phyloP scores from a whole-genome alignment of 2,888 invertebrate genomes.

The Antheraea assamensis region DNA sequence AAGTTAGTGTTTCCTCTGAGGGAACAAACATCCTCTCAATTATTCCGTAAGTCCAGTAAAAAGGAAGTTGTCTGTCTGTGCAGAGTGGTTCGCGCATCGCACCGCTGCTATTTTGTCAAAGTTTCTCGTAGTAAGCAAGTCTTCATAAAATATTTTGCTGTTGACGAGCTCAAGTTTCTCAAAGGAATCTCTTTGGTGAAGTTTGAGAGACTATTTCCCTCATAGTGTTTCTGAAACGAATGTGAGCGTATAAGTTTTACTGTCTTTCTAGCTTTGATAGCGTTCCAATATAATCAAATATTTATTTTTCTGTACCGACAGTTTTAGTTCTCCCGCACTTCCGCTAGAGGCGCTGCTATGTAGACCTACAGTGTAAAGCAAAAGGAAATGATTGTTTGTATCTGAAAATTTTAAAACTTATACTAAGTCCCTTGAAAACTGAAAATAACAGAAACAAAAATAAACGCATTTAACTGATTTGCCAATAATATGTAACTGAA shows the following conservation, averaged over 20 bases:
- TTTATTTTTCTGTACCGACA: background rate
- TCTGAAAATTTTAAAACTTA: background rate
- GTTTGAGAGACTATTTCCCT: background rate
- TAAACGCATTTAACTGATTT: too few species aligned
- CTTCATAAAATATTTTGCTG: background rate
- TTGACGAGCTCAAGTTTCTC: background rate
- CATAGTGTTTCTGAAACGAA: background rate
- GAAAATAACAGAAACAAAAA: too few species aligned
- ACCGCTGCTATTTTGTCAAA: background rate
- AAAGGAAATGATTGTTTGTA: background rate
- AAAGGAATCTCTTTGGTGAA: conserved; percentile 1
- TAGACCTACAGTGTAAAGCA: background rate
- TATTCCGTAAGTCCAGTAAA: conserved; percentile 5
- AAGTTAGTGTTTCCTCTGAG: background rate
- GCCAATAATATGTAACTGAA: too few species aligned
- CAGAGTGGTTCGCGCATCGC: background rate
- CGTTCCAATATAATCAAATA: background rate
- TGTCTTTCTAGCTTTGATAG: background rate
- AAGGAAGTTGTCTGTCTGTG: background rate
- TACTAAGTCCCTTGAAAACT: background rate
- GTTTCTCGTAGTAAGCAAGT: background rate
- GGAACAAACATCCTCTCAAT: background rate
- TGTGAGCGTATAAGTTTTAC: background rate
- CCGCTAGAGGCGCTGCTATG: background rate
- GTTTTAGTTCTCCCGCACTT: background rate